phyloP scores from a whole-genome alignment of 2,888 invertebrate genomes.

The Hydraecia micacea region DNA sequence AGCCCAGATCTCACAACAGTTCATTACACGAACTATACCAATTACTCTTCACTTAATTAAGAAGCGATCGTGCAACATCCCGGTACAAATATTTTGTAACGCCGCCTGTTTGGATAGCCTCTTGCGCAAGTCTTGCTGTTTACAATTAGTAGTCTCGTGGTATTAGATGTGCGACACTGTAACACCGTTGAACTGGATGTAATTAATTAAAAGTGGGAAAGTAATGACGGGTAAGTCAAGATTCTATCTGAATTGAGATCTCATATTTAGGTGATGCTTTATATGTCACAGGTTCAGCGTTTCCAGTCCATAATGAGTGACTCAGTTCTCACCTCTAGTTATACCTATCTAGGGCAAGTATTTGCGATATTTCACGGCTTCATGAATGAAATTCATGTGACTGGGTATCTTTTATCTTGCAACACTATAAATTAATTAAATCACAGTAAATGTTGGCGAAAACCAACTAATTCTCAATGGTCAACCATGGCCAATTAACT shows the following conservation, averaged over 20 bases:
- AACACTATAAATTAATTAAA: background rate
- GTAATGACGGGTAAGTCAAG: background rate
- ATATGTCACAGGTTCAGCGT: too few relatives aligned
- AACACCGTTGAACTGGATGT: conserved; percentile 40
- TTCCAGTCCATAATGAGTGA: too few relatives aligned
- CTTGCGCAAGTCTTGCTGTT: conserved; percentile 36
- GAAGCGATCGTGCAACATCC: conserved; percentile 40
- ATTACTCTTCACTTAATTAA: conserved; percentile 53
- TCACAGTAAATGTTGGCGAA: background rate
- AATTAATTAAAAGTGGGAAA: conserved; percentile 43
- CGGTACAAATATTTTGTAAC: conserved; percentile 48
- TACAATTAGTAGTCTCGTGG: conserved; percentile 41
- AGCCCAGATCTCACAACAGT: conserved; percentile 29
- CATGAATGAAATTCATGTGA: too few relatives aligned
- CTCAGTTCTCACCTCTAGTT: too few relatives aligned
- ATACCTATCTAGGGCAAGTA: too few relatives aligned
- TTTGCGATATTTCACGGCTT: too few relatives aligned
- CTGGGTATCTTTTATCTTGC: background rate
- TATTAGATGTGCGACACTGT: conserved; percentile 35
- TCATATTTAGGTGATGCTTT: too few relatives aligned
- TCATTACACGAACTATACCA: conserved; percentile 42
- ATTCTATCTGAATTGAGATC: background rate
- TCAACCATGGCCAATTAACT: background rate
- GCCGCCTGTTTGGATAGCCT: conserved; percentile 17
- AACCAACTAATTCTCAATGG: background rate